Evolutionary conservation across 2,888 invertebrate genomes (phyloP), one percentile per base, ranked within the genome.

Genomic region (Sesia apiformis): DNA sequence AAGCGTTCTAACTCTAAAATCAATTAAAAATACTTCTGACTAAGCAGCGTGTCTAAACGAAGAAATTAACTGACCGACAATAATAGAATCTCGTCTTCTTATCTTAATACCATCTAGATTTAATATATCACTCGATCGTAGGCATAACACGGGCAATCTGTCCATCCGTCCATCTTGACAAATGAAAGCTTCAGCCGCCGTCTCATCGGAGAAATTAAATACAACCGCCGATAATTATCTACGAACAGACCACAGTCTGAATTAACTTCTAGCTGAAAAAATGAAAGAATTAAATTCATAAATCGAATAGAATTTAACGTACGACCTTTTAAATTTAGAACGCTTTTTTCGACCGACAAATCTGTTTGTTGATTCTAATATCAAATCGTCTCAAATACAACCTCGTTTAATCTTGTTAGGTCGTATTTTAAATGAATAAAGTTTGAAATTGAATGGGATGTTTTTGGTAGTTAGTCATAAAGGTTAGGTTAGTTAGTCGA

Each of bases 21-120:
- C 51, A 55, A 57, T 57, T 55, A 53, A 57, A 49, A 38, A 60
- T 60, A 63, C 62, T 61, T 51, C 61, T 55, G 60, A 59, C 58
- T 63, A 60, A 60, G 61, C 63, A 60, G 61, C 67, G 64, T 67
- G 62, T 61, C 64, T 60, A 59, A 65, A 66, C 64, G 63, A 58
- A 59, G 63, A 69, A 74, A 72, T 72, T 67, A 72, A 72, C 72
- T 63, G 59, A 55, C 61, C 58, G 62, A 65, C 62, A 61, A 72
- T 67, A 70, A 70, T 66, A 62, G 62, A 58, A 61, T 56, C 60
- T 53, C 56, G 58, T 58, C 53, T 57, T 64, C 66, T 68, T 74
- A 78, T 78, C 78, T 74, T 71, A 74, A 74, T 72, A 69, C 67
- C 72, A 74, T 77, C 76, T 68, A 64, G 66, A 66, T 70, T 73